Evolutionary conservation across 2,113 vertebrate species (phyloP).

Genomic region (Mormoops blainvillei): DNA sequence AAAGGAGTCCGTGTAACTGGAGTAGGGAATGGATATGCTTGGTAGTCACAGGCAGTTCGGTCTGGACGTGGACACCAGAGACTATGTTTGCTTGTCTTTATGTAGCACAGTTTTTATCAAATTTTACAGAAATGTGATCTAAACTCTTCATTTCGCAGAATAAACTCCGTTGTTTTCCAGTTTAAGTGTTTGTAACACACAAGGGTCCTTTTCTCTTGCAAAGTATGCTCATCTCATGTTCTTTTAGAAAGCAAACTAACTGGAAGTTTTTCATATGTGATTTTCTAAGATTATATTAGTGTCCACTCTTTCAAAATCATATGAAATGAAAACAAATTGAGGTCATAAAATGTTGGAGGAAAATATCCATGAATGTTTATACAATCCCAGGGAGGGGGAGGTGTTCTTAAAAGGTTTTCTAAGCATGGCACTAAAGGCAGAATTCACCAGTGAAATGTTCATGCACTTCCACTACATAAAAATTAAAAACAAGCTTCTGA

Average conservation of each 20-base stretch:
- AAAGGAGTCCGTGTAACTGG: background rate
- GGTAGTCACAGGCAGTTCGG: background rate
- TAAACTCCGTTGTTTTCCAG: background rate
- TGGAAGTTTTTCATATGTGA: background rate
- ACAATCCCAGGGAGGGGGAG: background rate
- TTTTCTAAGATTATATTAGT: constrained; percentile 9
- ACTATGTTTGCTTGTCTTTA: background rate
- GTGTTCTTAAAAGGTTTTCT: background rate
- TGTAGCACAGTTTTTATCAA: background rate
- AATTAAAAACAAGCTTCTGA: constrained; percentile 19
- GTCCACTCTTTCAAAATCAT: background rate
- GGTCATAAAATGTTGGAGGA: background rate
- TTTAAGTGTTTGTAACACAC: background rate
- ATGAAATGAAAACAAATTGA: background rate
- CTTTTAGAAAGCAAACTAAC: constrained; percentile 2
- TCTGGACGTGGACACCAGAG: too few species aligned
- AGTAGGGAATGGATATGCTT: background rate
- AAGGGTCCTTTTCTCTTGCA: background rate
- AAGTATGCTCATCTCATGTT: background rate
- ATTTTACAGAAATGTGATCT: background rate
- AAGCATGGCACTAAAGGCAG: background rate
- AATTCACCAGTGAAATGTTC: background rate
- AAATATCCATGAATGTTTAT: background rate
- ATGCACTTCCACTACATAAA: background rate
- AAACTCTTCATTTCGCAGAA: background rate